Conservation (phyloP, 2,797 vertebrate genomes). For the Cryptoblepharus egeriae region DNA sequence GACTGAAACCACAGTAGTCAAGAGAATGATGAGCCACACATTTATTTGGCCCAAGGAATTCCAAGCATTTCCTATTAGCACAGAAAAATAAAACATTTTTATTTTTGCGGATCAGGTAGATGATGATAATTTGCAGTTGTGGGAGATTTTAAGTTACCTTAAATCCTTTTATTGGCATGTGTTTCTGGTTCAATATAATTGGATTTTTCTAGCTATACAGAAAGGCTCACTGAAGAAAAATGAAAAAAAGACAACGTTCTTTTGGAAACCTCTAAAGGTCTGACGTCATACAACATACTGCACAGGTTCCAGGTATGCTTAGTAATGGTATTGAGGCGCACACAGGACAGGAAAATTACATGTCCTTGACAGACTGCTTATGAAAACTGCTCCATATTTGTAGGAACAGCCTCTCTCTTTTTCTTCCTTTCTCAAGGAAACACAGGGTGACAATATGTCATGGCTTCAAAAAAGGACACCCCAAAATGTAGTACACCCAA, state of each 20-base stretch:
- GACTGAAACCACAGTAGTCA: constrained; percentile 83
- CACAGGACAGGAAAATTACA: neutral
- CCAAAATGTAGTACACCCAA: too few relatives aligned
- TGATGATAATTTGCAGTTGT: neutral
- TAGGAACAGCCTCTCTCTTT: neutral
- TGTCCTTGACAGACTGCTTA: neutral
- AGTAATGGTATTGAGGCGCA: neutral
- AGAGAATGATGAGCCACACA: constrained; percentile 85
- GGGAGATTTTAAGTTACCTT: neutral
- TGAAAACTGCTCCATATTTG: neutral
- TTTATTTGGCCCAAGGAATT: constrained; percentile 81
- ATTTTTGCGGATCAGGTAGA: neutral
- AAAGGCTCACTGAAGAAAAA: neutral
- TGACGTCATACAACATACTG: constrained; percentile 12
- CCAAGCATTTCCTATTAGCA: constrained; percentile 78
- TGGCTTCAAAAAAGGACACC: too few relatives aligned
- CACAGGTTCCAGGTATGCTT: neutral
- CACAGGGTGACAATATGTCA: too few relatives aligned
- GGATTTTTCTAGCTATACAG: neutral
- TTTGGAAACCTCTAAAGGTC: neutral
- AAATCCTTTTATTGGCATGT: constrained; percentile 13
- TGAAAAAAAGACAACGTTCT: neutral
- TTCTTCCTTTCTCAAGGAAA: too few relatives aligned
- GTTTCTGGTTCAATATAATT: constrained; percentile 13
- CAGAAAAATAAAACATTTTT: constrained; percentile 21